These are phyloP conservation scores for Vannuccia rotundouncinata DNA, from an alignment of 2,888 invertebrate genomes.

Conservation along the genomic window DNA sequence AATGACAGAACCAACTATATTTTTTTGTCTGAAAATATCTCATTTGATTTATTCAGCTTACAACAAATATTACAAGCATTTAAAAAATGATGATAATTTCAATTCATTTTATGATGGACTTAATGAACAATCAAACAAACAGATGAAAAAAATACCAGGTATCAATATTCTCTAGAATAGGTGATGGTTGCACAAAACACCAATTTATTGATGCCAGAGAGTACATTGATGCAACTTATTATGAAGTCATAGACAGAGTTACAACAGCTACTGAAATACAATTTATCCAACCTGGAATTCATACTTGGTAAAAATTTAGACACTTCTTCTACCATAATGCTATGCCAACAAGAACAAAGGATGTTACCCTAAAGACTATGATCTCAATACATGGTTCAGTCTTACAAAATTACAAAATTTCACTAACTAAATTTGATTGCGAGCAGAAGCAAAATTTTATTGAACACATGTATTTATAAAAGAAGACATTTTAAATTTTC, in stretches of 20 bases:
- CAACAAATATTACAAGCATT: neutral
- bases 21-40: neutral
- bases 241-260: neutral
- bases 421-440: too few relatives aligned
- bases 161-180: neutral
- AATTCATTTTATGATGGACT: neutral
- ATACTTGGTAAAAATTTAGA: neutral
- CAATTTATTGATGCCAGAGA: neutral
- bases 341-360: neutral
- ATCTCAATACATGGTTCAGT: too few relatives aligned
- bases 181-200: neutral
- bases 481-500: too few relatives aligned
- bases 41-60: neutral
- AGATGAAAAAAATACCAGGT: neutral
- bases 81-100: neutral
- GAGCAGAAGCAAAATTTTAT: too few relatives aligned
- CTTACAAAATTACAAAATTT: too few relatives aligned
- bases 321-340: neutral
- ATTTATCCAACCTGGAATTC: neutral
- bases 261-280: neutral
- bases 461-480: too few relatives aligned
- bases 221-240: neutral
- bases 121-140: neutral
- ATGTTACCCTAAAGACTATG: neutral
- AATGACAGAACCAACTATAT: neutral